Percentiles rank a stretch among this genome's conserved stretches.
These are phyloP conservation scores for Sciurus vulgaris DNA, from an alignment of 2,797 vertebrate species.

Conservation along the genomic window DNA sequence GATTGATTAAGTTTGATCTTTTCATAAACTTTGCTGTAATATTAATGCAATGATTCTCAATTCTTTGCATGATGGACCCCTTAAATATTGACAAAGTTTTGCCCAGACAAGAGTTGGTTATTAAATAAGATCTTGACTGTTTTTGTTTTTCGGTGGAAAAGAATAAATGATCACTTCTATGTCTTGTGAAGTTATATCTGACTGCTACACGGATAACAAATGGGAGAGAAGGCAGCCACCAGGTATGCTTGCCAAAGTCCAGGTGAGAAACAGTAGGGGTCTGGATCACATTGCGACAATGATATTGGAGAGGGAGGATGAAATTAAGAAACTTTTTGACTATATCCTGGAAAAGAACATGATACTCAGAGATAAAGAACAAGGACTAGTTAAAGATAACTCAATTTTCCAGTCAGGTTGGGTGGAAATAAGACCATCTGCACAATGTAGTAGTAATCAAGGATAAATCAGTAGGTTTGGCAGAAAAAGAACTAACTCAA, in stretches of 20 bases:
- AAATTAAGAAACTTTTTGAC: not conserved
- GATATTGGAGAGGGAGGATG: not conserved
- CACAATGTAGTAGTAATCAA: not conserved
- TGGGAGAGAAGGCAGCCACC: not conserved
- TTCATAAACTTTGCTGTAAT: conserved; percentile 70
- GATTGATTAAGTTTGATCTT: conserved; percentile 64
- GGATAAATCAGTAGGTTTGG: not conserved
- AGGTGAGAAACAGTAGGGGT: not conserved
- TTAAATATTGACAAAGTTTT: conserved; percentile 71
- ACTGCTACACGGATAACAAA: not conserved
- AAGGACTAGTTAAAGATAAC: not conserved
- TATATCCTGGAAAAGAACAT: not conserved
- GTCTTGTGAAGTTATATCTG: conserved; percentile 14
- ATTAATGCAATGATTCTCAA: conserved; percentile 57
- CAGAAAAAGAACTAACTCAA: not conserved
- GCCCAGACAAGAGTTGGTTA: conserved; percentile 1
- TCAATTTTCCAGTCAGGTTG: not conserved
- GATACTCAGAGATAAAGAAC: not conserved
- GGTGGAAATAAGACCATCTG: not conserved
- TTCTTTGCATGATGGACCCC: conserved; percentile 44
- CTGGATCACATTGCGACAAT: not conserved
- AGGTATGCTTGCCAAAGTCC: not conserved
- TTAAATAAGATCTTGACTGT: conserved; percentile 18
- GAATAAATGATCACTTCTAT: not conserved
- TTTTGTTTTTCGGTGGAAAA: conserved; percentile 57